A percentile compares a stretch with the other conserved stretches of the same genome.
Conservation (phyloP, 2,888 invertebrate species). For the Hypsopygia costalis region DNA sequence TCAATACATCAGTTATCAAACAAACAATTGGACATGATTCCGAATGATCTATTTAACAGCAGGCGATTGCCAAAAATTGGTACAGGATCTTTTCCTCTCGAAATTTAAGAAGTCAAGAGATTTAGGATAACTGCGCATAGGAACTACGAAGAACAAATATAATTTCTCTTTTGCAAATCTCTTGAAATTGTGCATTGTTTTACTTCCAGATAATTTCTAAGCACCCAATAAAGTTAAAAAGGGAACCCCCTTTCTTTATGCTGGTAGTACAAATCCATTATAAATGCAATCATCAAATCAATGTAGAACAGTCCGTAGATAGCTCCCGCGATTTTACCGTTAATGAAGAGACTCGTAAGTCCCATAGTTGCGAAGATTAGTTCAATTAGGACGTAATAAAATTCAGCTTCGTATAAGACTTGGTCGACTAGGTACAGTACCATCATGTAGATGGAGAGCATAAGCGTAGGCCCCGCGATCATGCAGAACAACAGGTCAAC, state of each 20-base stretch:
- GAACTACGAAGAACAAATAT: too few relatives aligned
- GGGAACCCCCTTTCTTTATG: slow-evolving; percentile 55
- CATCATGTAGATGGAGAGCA: slow-evolving; percentile 57
- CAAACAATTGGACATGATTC: too few relatives aligned
- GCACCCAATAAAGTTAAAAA: slow-evolving; percentile 26
- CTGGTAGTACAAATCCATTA: slow-evolving; percentile 56
- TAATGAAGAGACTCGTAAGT: slow-evolving; percentile 33
- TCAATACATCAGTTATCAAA: too few relatives aligned
- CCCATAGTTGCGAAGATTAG: slow-evolving; percentile 38
- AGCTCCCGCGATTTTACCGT: slow-evolving; percentile 47
- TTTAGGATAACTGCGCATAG: too few relatives aligned
- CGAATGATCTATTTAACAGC: too few relatives aligned
- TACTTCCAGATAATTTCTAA: slow-evolving; percentile 7
- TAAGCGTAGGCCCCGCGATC: slow-evolving; percentile 63
- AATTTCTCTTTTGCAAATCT: too few relatives aligned
- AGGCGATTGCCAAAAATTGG: too few relatives aligned
- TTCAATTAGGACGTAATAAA: slow-evolving; percentile 54
- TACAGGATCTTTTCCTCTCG: too few relatives aligned
- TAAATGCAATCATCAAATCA: slow-evolving; percentile 58
- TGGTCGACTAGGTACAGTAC: slow-evolving; percentile 68
- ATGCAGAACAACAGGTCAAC: slow-evolving; percentile 54
- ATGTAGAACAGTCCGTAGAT: slow-evolving; percentile 64
- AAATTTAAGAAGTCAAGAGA: too few relatives aligned
- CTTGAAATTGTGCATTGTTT: background rate
- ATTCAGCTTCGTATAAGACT: slow-evolving; percentile 60